Base-by-base conservation (phyloP, 2,797 vertebrate species). In the Mallotus villosus region DNA sequence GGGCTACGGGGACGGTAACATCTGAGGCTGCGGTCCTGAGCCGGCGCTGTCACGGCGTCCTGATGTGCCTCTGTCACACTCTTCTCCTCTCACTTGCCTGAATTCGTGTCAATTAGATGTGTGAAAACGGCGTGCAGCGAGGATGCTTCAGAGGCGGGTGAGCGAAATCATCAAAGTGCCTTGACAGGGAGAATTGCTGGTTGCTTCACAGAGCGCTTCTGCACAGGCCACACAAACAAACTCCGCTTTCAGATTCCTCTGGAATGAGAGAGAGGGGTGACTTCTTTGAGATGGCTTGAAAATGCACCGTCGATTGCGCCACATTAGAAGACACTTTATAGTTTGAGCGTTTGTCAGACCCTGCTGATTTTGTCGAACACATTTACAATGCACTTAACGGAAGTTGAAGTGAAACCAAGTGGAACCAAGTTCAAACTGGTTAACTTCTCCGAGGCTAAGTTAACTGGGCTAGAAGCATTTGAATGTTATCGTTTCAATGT, bases 11-110 rank as follows among this genome's bases (percentile, higher is more conserved):
- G 11, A 79, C 74, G 76, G 74, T 59, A 73, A 74, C 4, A 64
- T 74, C 72, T 65, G 63, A 76, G 74, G 63, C 59, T 82, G 76
- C 73, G 70, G 72, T 66, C 75, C 72, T 71, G 73, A 86, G 78
- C 65, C 21, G 67, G 74, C 80, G 6, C 32, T 71, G 49, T 67
- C 81, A 81, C 85, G 78, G 80, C 75, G 76, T 72, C 74, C 75
- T 85, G 77, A 79, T 86, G 81, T 84, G 86, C 78, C 85, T 88
- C 81, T 83, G 84, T 87, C 88, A 86, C 82, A 76, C 46, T 12
- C 74, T 65, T 76, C 58, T 49, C 74, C 70, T 68, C 89, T 86
- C 84, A 81, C 16, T 5, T 17, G 16, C 34, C 51, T 81, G 80
- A 8, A 74, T 46, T 77, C 79, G 84, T 88, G 82, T 90, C 87